Conservation (phyloP, 2,888 invertebrate genomes). For the Nomada fabriciana region DNA sequence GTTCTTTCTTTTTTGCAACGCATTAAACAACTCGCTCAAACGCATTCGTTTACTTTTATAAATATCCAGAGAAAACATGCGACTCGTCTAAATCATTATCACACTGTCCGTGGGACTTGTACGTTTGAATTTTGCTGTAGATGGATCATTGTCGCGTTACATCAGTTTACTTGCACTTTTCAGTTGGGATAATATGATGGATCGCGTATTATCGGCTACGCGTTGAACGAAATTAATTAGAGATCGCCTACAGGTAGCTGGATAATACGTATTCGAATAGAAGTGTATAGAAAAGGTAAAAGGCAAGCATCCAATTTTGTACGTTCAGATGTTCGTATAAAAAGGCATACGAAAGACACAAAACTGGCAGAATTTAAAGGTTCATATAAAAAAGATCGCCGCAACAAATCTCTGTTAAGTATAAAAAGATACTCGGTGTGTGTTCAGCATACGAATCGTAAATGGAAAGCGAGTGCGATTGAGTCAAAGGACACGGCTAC, state of each 20-base stretch:
- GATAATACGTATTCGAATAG: constrained; percentile 2
- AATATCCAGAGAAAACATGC: constrained; percentile 12
- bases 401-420: constrained; percentile 37
- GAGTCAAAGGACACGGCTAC: constrained; percentile 24
- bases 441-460: constrained; percentile 17
- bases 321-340: constrained; percentile 44
- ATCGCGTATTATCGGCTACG: too few species aligned
- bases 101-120: constrained; percentile 1
- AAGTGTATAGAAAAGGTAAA: constrained; percentile 26
- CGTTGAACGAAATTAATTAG: too few species aligned
- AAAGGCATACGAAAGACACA: constrained; percentile 42
- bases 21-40: constrained; percentile 17
- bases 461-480: constrained; percentile 45
- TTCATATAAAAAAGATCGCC: constrained; percentile 43
- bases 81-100: constrained; percentile 12
- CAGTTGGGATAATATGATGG: not conserved
- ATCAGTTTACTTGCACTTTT: not conserved
- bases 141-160: not conserved
- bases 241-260: constrained; percentile 2
- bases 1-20: not conserved
- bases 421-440: constrained; percentile 42
- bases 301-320: constrained; percentile 19
- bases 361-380: constrained; percentile 39
- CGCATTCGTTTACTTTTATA: constrained; percentile 32
- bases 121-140: not conserved